Evolutionary conservation across 2,888 invertebrate genomes (phyloP).

Genomic region (Tachina lurida): DNA sequence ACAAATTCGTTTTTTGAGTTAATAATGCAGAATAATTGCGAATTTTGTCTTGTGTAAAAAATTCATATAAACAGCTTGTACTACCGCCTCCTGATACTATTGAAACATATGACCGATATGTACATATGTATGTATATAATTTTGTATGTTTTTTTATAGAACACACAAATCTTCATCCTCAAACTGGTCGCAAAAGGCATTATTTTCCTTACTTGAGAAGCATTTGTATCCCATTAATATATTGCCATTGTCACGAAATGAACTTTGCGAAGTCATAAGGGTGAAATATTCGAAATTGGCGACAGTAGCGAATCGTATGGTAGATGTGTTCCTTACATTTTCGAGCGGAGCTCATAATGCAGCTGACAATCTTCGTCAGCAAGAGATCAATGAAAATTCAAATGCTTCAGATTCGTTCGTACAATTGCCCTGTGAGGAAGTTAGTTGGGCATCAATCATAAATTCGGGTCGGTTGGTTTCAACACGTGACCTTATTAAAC

Average conservation of each 20-base stretch:
- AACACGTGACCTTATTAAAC: conserved; percentile 95
- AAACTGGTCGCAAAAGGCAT: conserved; percentile 84
- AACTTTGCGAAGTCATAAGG: conserved; percentile 89
- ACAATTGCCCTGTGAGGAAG: conserved; percentile 79
- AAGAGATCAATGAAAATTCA: conserved; percentile 80
- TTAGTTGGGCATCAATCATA: conserved; percentile 74
- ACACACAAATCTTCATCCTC: conserved; percentile 79
- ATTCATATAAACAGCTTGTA: no score
- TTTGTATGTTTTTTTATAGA: conserved; percentile 72
- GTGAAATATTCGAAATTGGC: conserved; percentile 87
- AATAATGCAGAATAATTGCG: no score
- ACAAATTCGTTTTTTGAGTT: no score
- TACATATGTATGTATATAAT: not conserved
- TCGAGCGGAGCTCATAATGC: conserved; percentile 87
- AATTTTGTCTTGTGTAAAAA: no score
- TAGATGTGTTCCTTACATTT: conserved; percentile 92
- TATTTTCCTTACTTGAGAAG: conserved; percentile 89
- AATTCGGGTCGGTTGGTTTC: conserved; percentile 87
- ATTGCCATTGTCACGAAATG: conserved; percentile 89
- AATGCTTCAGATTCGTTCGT: conserved; percentile 77
- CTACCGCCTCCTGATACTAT: no score
- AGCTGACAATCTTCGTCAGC: conserved; percentile 79
- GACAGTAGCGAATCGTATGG: conserved; percentile 89
- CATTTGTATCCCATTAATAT: conserved; percentile 92
- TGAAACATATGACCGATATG: no score